Percentiles rank a stretch among this genome's conserved stretches.
Conservation (phyloP, 1,140 invertebrate genomes). For the Drosophila repleta region DNA sequence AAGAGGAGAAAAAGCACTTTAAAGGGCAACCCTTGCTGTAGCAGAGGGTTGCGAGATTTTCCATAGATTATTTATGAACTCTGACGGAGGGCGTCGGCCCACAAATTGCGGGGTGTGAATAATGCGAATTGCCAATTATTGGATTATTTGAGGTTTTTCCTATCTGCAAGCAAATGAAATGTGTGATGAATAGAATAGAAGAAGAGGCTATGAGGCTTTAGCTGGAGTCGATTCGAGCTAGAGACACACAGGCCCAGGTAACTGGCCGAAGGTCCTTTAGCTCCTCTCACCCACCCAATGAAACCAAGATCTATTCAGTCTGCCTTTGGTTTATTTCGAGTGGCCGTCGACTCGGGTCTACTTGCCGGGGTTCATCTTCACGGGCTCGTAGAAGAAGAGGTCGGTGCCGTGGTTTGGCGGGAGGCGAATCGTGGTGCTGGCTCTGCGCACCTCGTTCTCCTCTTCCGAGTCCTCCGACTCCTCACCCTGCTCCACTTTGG, state of each 20-base stretch:
- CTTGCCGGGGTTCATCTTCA: not conserved
- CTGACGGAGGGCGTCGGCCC: not conserved
- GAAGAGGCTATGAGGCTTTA: too few species aligned
- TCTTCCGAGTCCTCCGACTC: too few species aligned
- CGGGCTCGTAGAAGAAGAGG: not conserved
- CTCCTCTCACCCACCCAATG: too few species aligned
- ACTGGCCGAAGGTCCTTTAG: too few species aligned
- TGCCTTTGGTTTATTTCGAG: slow-evolving; percentile 1
- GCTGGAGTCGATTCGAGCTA: too few species aligned
- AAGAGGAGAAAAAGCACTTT: slow-evolving; percentile 2
- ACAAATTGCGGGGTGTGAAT: slow-evolving; percentile 45
- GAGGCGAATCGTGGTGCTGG: not conserved
- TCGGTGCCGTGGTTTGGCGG: not conserved
- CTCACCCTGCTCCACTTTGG: too few species aligned
- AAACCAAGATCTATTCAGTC: too few species aligned
- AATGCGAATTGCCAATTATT: slow-evolving; percentile 51
- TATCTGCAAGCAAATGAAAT: too few species aligned
- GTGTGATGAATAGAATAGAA: too few species aligned
- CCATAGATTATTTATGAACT: slow-evolving; percentile 48
- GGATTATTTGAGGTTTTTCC: slow-evolving; percentile 38
- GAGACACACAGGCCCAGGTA: too few species aligned
- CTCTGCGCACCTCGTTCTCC: not conserved
- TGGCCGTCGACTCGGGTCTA: not conserved
- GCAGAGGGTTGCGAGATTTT: slow-evolving; percentile 20
- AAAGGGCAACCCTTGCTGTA: slow-evolving; percentile 24